phyloP scores from a whole-genome alignment of 1,140 invertebrate species.

The Eumaeus atala region DNA sequence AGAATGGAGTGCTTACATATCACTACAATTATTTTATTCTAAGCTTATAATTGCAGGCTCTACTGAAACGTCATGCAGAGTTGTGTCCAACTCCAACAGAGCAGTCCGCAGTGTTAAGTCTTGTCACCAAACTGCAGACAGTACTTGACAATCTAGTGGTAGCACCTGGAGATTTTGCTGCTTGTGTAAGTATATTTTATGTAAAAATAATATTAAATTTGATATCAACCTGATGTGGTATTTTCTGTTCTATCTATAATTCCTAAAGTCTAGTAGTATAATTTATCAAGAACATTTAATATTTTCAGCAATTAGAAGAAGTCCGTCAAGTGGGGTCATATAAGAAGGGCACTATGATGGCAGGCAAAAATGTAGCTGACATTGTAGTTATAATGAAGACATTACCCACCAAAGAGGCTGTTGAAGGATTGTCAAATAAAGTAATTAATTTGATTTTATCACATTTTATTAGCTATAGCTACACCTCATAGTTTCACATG shows the following conservation, averaged over 20 bases:
- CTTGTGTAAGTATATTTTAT: conserved; percentile 86
- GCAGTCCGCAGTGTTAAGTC: conserved; percentile 91
- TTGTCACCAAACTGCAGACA: conserved; percentile 94
- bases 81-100: conserved; percentile 92
- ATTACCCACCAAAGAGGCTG: conserved; percentile 95
- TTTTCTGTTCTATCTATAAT: no score
- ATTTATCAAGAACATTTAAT: neutral
- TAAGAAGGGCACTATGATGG: conserved; percentile 98
- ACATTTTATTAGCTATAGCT: neutral
- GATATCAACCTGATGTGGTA: no score
- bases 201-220: neutral
- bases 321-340: conserved; percentile 97
- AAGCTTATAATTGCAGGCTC: conserved; percentile 75
- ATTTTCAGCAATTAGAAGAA: conserved; percentile 92
- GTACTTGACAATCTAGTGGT: conserved; percentile 95
- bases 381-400: conserved; percentile 99
- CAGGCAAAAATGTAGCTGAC: conserved; percentile 95
- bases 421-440: conserved; percentile 92
- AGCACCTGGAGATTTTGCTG: conserved; percentile 93
- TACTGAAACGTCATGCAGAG: conserved; percentile 93
- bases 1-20: no score
- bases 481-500: no score
- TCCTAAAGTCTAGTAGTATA: no score
- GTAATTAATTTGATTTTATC: conserved; percentile 70
- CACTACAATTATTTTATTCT: no score